These are phyloP conservation scores for Drosophila paramelanica DNA, from an alignment of 2,888 invertebrate genomes.

Conservation along the genomic window DNA sequence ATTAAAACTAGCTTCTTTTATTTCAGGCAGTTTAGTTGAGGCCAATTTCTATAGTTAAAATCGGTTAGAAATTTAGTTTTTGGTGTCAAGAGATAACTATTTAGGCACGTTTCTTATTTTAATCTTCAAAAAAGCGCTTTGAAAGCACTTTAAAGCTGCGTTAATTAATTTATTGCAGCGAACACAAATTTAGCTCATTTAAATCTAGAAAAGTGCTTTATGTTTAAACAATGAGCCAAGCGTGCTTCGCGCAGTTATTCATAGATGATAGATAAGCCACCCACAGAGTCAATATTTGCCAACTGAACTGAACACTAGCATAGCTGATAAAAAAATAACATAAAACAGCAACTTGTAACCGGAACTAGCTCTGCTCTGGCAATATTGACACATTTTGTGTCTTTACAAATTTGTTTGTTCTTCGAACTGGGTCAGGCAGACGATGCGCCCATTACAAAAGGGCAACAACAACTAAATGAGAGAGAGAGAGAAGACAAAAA, in stretches of 20 bases:
- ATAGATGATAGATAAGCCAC: slow-evolving; percentile 2
- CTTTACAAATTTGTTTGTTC: slow-evolving; percentile 76
- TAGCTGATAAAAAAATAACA: slow-evolving; percentile 36
- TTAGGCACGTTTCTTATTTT: too few species aligned
- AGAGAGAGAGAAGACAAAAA: slow-evolving; percentile 6
- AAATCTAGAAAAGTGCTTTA: not conserved
- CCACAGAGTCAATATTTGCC: slow-evolving; percentile 18
- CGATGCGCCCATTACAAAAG: slow-evolving; percentile 27
- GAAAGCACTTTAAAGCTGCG: too few species aligned
- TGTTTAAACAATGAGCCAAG: slow-evolving; percentile 2
- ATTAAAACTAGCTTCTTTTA: too few species aligned
- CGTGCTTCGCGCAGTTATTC: slow-evolving; percentile 6
- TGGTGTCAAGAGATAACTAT: not conserved
- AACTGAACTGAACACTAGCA: slow-evolving; percentile 7
- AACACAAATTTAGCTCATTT: too few species aligned
- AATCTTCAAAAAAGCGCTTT: too few species aligned
- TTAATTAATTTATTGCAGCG: too few species aligned
- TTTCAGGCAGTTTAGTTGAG: too few species aligned
- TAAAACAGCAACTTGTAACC: slow-evolving; percentile 42
- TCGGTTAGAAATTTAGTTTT: too few species aligned
- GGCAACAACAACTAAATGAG: not conserved
- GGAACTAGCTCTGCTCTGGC: slow-evolving; percentile 71
- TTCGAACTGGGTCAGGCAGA: slow-evolving; percentile 67
- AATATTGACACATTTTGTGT: slow-evolving; percentile 74
- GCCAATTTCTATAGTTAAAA: too few species aligned